phyloP scores from a whole-genome alignment of 2,113 vertebrate genomes.

The Indicator indicator region DNA sequence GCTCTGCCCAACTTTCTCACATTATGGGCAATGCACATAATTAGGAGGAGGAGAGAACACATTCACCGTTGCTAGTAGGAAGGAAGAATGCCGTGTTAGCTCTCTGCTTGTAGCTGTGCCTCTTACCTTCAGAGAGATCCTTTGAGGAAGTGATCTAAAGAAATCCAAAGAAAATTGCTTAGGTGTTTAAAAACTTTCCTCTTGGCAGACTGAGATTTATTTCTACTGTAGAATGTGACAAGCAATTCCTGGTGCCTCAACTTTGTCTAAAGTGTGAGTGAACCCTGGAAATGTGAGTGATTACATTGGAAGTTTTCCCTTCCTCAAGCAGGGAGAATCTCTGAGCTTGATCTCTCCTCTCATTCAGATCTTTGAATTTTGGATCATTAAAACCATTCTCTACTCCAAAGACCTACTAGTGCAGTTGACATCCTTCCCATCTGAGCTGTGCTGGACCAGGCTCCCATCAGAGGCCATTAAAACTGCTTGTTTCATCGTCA shows the following conservation, averaged over 20 bases:
- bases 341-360: conserved; percentile 27
- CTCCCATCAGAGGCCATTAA: conserved; percentile 38
- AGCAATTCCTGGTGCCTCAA: conserved; percentile 27
- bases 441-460: background rate
- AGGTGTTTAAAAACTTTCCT: conserved; percentile 35
- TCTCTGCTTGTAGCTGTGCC: background rate
- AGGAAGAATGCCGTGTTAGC: background rate
- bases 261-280: background rate
- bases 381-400: conserved; percentile 19
- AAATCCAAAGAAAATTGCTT: conserved; percentile 16
- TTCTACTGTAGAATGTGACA: conserved; percentile 32
- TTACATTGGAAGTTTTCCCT: background rate
- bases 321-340: background rate
- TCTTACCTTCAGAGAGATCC: background rate
- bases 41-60: background rate
- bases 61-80: background rate
- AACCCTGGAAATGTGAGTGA: background rate
- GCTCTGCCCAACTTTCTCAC: background rate
- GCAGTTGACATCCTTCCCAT: background rate
- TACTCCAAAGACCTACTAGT: background rate
- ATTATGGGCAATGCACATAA: background rate
- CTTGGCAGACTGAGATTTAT: conserved; percentile 4
- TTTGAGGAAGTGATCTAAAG: conserved; percentile 11
- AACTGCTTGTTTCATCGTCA: background rate
- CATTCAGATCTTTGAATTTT: conserved; percentile 11